These are phyloP conservation scores for Dicerorhinus sumatrensis DNA, from an alignment of 2,113 vertebrate species.

Conservation along the genomic window DNA sequence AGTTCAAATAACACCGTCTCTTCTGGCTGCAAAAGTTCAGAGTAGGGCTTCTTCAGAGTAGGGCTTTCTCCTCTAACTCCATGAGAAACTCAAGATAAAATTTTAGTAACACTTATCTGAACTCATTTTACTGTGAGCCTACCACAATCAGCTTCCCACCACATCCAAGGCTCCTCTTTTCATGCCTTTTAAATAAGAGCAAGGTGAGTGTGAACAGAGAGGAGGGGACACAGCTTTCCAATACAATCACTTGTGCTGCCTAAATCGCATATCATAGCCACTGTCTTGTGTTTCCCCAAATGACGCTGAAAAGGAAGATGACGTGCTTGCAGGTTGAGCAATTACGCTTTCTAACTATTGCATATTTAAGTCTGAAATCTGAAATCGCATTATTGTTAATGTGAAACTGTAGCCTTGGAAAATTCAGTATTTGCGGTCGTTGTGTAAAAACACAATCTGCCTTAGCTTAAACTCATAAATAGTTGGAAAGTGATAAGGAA, in stretches of 20 bases:
- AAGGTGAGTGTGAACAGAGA: background rate
- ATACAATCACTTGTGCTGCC: fast-evolving
- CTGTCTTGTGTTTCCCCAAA: background rate
- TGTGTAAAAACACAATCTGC: background rate
- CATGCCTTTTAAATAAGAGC: background rate
- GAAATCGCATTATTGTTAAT: background rate
- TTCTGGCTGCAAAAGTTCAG: background rate
- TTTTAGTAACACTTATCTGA: background rate
- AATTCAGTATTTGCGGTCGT: background rate
- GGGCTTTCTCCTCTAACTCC: background rate
- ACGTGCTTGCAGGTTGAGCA: background rate
- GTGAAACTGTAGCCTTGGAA: background rate
- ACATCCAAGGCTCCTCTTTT: background rate
- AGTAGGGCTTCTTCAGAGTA: background rate
- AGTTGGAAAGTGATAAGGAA: background rate
- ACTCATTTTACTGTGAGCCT: background rate
- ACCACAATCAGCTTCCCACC: background rate
- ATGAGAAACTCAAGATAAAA: background rate
- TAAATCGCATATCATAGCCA: background rate
- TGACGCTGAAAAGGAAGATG: background rate
- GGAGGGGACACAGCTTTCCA: background rate
- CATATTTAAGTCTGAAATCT: background rate
- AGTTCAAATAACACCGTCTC: background rate
- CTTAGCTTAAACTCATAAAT: background rate
- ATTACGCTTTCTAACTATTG: background rate